These are phyloP conservation scores for Leptodactylus fallax DNA, from an alignment of 2,797 vertebrate species.

Conservation along the genomic window DNA sequence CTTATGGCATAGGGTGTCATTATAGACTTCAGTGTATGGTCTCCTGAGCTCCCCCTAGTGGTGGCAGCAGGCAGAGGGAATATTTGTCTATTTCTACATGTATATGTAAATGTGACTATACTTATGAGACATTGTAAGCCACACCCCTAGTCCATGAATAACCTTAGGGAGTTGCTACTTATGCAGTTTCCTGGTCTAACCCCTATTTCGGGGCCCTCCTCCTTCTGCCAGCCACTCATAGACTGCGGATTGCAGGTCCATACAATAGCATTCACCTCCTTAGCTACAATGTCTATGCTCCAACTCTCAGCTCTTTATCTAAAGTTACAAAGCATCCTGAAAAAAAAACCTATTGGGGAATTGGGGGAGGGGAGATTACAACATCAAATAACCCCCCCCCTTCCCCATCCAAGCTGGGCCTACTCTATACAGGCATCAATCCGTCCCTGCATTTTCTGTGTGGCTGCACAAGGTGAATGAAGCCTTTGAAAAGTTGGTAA, in stretches of 20 bases:
- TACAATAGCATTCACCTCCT: neutral
- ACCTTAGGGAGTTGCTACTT: neutral
- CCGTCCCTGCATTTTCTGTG: slow-evolving; percentile 86
- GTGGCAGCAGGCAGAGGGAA: neutral
- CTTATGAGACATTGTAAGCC: too few relatives aligned
- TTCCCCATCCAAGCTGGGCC: neutral
- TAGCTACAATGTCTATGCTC: neutral
- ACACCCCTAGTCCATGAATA: neutral
- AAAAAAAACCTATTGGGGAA: neutral
- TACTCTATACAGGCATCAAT: slow-evolving; percentile 39
- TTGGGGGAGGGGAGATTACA: neutral
- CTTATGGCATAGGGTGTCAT: too few relatives aligned
- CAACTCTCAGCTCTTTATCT: neutral
- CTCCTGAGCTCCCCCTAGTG: neutral
- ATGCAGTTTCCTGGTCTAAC: neutral
- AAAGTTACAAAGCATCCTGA: slow-evolving; percentile 21
- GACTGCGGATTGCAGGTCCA: neutral
- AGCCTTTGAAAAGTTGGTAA: slow-evolving; percentile 81
- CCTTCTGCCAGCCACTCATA: neutral
- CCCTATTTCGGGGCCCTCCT: too few relatives aligned
- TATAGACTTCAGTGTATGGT: too few relatives aligned
- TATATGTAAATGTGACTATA: too few relatives aligned
- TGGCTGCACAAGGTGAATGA: slow-evolving; percentile 91
- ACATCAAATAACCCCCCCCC: slow-evolving; percentile 23
- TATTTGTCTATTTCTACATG: too few relatives aligned